Base-by-base conservation (phyloP, 2,797 vertebrate genomes). In the Tauraco hartlaubi region DNA sequence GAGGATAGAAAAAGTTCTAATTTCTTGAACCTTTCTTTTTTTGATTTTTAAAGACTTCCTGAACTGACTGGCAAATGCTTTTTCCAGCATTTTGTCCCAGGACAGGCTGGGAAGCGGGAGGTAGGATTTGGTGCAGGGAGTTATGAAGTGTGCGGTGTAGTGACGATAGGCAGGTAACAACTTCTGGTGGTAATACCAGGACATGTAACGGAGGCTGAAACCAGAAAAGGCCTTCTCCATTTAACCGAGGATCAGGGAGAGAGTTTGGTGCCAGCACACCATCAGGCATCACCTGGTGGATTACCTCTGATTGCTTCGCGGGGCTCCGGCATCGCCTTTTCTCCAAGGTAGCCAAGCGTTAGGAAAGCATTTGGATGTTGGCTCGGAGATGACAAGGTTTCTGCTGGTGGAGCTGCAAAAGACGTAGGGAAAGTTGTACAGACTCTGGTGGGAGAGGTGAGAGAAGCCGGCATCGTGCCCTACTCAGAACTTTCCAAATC, bases 141-240 rank as follows among this genome's bases (percentile, higher is more conserved):
- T 96, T 83, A 93, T 84, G 95, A 86, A 73, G 93, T 92, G 93
- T 88, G 69, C 0, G 12, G 12, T 22, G 86, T 35, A 46, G 96
- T 58, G 94, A 94, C 26, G 91, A 96, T 88, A 91, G 93, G 90
- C 93, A 88, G 96, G 71, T 54, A 81, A 69, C 88, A 92, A 56
- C 92, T 93, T 87, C 92, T 79, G 90, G 88, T 93, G 95, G 94
- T 68, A 84, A 94, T 78, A 83, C 82, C 93, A 85, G 93, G 41
- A 49, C 69, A 4, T n/a, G 61, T n/a, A 22, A 23, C 1, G 29
- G 85, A 56, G 87, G 84, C 84, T 79, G 8, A 18, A 25, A n/a
- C 72, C 88, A 48, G 79, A 15, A 90, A 12, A 43, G 66, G 15
- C 10, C 55, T 54, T 46, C 83, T 64, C 16, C 23, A 0, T 20